Evolutionary conservation across 2,797 vertebrate genomes (phyloP).

Genomic region (Prionace glauca): DNA sequence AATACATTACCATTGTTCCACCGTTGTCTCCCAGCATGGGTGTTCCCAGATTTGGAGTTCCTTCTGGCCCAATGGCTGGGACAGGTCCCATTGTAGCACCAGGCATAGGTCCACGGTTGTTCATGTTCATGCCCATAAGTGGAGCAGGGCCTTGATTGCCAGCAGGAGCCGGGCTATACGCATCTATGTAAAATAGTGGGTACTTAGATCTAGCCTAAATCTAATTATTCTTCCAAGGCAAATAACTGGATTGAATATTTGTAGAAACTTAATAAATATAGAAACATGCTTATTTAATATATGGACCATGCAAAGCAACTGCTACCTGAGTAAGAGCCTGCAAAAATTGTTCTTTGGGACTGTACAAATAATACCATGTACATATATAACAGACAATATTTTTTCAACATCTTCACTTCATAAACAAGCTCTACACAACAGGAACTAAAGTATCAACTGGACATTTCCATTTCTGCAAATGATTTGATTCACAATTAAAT

Average conservation of each 20-base stretch:
- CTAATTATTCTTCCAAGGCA: constrained; percentile 49
- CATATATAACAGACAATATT: neutral
- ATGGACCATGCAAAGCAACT: constrained; percentile 51
- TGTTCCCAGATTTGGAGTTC: constrained; percentile 80
- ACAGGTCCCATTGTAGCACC: constrained; percentile 69
- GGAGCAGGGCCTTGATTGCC: constrained; percentile 84
- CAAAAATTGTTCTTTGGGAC: constrained; percentile 55
- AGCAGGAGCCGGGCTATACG: constrained; percentile 88
- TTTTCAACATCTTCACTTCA: neutral
- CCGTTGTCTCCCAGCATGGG: constrained; percentile 83
- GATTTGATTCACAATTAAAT: neutral
- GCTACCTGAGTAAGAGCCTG: constrained; percentile 44
- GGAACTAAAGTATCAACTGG: neutral
- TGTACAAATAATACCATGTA: constrained; percentile 49
- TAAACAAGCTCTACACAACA: neutral
- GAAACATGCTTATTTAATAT: constrained; percentile 46
- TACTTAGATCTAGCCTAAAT: constrained; percentile 73
- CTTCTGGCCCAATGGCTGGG: constrained; percentile 79
- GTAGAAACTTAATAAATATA: constrained; percentile 26
- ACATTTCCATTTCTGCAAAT: neutral
- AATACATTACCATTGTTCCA: constrained; percentile 93
- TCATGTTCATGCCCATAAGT: constrained; percentile 91
- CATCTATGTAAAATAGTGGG: constrained; percentile 86
- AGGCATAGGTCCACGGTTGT: constrained; percentile 79
- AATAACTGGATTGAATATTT: constrained; percentile 29